Evolutionary conservation across 2,888 invertebrate species (phyloP), one percentile per base, ranked within the genome.

Genomic region (Kuschelorhynchus macadamiae): DNA sequence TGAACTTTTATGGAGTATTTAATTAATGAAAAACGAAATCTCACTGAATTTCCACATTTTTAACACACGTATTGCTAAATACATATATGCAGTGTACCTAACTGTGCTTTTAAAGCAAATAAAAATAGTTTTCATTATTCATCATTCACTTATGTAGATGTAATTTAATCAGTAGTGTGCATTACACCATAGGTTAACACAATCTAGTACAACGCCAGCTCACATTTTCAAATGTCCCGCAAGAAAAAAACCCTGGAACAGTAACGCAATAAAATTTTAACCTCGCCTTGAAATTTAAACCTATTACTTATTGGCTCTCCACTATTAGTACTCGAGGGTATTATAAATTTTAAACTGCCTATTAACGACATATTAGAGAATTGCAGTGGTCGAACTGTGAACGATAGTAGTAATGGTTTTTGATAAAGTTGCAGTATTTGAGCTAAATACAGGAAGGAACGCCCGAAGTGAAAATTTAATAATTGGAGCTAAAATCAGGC

Each of bases 231-330:
- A 50, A 52, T 52, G 52, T 52, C 52, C 18, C 30, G 21, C 46
- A 46, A 8, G 33, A 59, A 59, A 59, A 53, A 59, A 59, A 50
- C n/a, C 30, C 50, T 30, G 49, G 12, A 49, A 50, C 39, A 50
- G 50, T 41, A 60, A 17, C 39, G 60, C 50, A 50, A 60, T 60
- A 50, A 60, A 60, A 60, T 50, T 33, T 25, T 12, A 44, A 50
- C 50, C 64, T 64, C 56, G 49, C 64, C 64, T 64, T 64, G 64
- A 64, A 57, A 64, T 56, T 49, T 64, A 57, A 64, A 64, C 49
- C 56, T 52, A 64, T 64, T 64, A 64, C 49, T 64, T 64, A 64
- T 57, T 46, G 64, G 64, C 39, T 49, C 41, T 55, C 33, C 12
- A 52, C 32, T 32, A 62, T 50, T 60, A 53, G 17, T n/a, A 20